Base-by-base conservation (phyloP, 2,888 invertebrate genomes). In the Drosophila hamatofila region DNA sequence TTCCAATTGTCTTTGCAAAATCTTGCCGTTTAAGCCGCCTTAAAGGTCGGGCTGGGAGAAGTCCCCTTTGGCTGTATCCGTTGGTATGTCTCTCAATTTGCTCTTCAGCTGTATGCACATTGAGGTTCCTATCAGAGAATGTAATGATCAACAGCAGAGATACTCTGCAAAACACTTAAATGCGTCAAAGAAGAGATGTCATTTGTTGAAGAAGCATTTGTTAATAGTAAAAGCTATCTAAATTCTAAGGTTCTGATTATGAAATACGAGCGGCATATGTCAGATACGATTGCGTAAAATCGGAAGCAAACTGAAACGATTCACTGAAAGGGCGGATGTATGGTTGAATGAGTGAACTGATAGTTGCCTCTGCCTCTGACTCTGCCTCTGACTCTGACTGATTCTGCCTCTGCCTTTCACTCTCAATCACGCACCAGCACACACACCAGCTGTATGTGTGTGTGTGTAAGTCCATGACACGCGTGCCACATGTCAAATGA, bases 401-500 rank as follows among this genome's bases (percentile, higher is more conserved):
- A 2, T 2, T 1, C 64, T 52, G 52, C 58, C 42, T 44, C 59
- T 57, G 49, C 11, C 12, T 44, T 12, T 42, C 16, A 25, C 16
- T 33, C 37, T 48, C 39, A 42, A 27, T 41, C 46, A 35, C 35
- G 12, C 41, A 37, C n/a, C 48, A 42, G 23, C 49, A 65, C 46
- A 64, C 16, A 51, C 35, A 58, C 21, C 30, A 27, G 48, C 11
- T 35, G 25, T 39, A 11, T 42, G 37, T 35, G 9, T 46, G 42
- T 49, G 51, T 44, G 46, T 46, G 44, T 30, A 76, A 68, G 68
- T 69, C 63, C 41, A 42, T 68, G 84, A 69, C 84, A 87, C 75
- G 81, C 62, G 81, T 65, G 84, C 65, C 75, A 56, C 77, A 89
- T 83, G 83, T 83, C 83, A 87, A 87, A 78, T 71, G 69, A 72